Evolutionary conservation across 2,797 vertebrate species (phyloP), one percentile per base, ranked within the genome.

Genomic region (Ispidina picta): DNA sequence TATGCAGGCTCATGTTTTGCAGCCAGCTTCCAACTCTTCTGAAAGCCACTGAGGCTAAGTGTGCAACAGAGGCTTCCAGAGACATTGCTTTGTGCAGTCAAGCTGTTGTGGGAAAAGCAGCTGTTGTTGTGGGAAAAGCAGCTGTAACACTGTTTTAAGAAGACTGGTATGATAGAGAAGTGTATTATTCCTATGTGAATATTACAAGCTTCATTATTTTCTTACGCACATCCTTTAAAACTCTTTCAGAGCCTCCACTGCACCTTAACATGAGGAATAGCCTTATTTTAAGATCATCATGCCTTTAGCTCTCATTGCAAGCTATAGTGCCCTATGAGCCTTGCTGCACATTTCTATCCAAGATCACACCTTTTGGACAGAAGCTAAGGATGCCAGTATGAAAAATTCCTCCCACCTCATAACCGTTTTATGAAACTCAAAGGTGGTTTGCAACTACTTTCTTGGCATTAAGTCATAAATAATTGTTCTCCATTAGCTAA

Each of bases 1-100:
- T 66, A 79, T 35, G 58, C 46, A 68, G 43, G 31, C 35, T 88
- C 10, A 23, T 3, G 5, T 15, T 60, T 4, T 6, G 21, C 13
- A 22, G 25, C 8, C 35, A 66, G 11, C 20, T 33, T 52, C 18
- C n/a, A 43, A 3, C 10, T 56, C 43, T 33, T 52, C 81, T 70
- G 69, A 86, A 90, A 78, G 39, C 19, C 52, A 66, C 13, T 6
- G 31, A 33, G 15, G 19, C 25, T 31, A 29, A 65, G 29, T 20
- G 17, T 44, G 25, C 0, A 0, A 44, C 55, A 46, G 35, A 82
- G n/a, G 37, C 25, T 44, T 17, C 29, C 13, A 14, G 16, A 59
- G 21, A 7, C 0, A 0, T 21, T 48, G 23, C 29, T 56, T 49
- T 8, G 22, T 9, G 43, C 10, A 15, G 9, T 14, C 0, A 2